Base-by-base conservation (phyloP, 1,140 invertebrate species). In the Latrodectus geometricus region DNA sequence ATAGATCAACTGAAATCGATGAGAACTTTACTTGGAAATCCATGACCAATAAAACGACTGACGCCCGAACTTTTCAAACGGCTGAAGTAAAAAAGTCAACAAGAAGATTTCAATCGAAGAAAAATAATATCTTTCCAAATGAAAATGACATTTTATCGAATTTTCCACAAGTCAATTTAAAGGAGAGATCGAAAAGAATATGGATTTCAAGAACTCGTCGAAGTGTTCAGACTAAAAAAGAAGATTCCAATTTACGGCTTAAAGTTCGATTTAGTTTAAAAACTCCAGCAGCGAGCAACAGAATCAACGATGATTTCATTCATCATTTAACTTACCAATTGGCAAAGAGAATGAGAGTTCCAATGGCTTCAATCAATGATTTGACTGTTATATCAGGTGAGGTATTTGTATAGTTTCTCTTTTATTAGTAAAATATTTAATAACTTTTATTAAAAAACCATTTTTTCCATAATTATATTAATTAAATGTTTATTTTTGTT, bases 271-370 rank as follows among this genome's bases (percentile, higher is more conserved):
- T 83, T 23, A 65, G 35, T 14, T 66, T 83, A 35, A 20, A 74
- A 74, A 66, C 11, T 8, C 21, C 80, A 74, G 70, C n/a, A 48
- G 20, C 3, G 3, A 9, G 11, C 12, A 80, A 12, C 23, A 15
- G 66, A 12, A 21, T 50, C 12, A 83, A 65, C 1, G 80, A 73
- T 3, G 80, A 83, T 49, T 83, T 83, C 15, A 49, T 14, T 15
- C 23, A 65, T 9, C 72, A 83, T 65, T 17, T 83, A 11, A 83
- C 70, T 49, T 72, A 20, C 5, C 80, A 83, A 23, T 54, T 83
- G 5, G 70, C 80, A 49, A 83, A 66, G 61, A 66, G 35, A 74
- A 83, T 83, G 56, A 14, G 80, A 35, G 80, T 83, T 8, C 80
- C 80, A 49, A 9, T 74, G 11, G 15, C 80, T 4, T 23, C 68